Evolutionary conservation across 2,113 vertebrate species (phyloP).

Genomic region (Epinephelus fuscoguttatus): DNA sequence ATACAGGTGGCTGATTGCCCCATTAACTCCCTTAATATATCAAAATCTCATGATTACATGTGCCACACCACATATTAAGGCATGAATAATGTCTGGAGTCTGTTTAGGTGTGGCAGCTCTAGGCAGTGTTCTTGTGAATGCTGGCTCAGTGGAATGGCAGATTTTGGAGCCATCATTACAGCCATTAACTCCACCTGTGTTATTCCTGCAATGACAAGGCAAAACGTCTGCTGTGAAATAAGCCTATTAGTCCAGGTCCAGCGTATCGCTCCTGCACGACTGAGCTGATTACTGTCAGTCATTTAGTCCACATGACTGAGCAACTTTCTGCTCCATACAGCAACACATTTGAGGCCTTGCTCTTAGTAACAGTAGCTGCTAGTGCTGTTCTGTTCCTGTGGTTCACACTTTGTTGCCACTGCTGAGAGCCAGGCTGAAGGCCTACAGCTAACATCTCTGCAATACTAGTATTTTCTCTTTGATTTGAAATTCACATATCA

Average conservation of each 20-base stretch:
- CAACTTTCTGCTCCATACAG: neutral
- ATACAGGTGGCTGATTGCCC: neutral
- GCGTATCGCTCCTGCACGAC: too few species aligned
- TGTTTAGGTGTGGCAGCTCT: neutral
- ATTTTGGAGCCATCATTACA: neutral
- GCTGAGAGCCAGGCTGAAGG: neutral
- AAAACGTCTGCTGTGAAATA: neutral
- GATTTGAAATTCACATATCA: neutral
- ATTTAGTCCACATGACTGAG: neutral
- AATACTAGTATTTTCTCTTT: neutral
- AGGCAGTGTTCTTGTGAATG: neutral
- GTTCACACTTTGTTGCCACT: neutral
- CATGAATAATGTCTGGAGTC: neutral
- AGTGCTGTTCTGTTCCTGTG: neutral
- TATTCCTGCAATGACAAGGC: neutral
- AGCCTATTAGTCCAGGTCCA: neutral
- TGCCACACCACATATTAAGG: neutral
- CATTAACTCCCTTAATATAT: neutral
- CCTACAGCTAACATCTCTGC: neutral
- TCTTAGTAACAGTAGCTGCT: too few species aligned
- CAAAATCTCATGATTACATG: neutral
- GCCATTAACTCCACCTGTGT: neutral
- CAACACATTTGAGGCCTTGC: too few species aligned
- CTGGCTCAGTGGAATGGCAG: neutral
- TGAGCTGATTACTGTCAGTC: too few species aligned